phyloP scores from a whole-genome alignment of 1,140 invertebrate species.

The Drosophila jambulina region DNA sequence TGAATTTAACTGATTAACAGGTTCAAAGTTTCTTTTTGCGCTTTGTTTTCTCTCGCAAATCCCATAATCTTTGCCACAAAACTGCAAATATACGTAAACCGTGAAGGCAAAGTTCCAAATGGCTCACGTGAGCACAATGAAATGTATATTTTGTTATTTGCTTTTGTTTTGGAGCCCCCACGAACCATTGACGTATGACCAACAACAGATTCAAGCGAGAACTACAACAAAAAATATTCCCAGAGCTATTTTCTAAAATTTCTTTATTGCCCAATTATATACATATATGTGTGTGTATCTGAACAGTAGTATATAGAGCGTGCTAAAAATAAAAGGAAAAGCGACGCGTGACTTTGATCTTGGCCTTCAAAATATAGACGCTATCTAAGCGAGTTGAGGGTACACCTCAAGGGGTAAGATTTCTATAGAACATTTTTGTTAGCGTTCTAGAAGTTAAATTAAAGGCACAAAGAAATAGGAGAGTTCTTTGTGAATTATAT shows the following conservation, averaged over 20 bases:
- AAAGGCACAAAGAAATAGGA: not conserved
- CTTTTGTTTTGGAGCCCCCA: slow-evolving; percentile 9
- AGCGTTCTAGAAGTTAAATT: slow-evolving; percentile 1
- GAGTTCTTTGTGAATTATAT: not conserved
- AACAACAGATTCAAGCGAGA: slow-evolving; percentile 14
- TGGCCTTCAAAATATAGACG: slow-evolving; percentile 70
- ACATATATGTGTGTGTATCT: slow-evolving; percentile 5
- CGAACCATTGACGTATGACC: slow-evolving; percentile 51
- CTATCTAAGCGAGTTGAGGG: slow-evolving; percentile 3
- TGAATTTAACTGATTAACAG: slow-evolving; percentile 29
- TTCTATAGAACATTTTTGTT: not conserved
- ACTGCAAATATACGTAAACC: slow-evolving; percentile 17
- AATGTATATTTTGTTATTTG: slow-evolving; percentile 13
- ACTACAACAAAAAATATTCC: slow-evolving; percentile 30
- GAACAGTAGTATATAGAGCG: slow-evolving; percentile 37
- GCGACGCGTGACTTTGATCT: slow-evolving; percentile 76
- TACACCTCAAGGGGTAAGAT: not conserved
- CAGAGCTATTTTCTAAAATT: slow-evolving; percentile 40
- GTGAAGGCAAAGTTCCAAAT: slow-evolving; percentile 46
- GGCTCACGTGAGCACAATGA: slow-evolving; percentile 57
- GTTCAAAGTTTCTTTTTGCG: not conserved
- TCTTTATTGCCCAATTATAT: slow-evolving; percentile 25
- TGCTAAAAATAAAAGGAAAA: slow-evolving; percentile 18
- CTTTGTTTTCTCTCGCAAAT: slow-evolving; percentile 4
- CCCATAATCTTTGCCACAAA: slow-evolving; percentile 22